These are phyloP conservation scores for Rhineura floridana DNA, from an alignment of 2,113 vertebrate genomes.

Conservation along the genomic window DNA sequence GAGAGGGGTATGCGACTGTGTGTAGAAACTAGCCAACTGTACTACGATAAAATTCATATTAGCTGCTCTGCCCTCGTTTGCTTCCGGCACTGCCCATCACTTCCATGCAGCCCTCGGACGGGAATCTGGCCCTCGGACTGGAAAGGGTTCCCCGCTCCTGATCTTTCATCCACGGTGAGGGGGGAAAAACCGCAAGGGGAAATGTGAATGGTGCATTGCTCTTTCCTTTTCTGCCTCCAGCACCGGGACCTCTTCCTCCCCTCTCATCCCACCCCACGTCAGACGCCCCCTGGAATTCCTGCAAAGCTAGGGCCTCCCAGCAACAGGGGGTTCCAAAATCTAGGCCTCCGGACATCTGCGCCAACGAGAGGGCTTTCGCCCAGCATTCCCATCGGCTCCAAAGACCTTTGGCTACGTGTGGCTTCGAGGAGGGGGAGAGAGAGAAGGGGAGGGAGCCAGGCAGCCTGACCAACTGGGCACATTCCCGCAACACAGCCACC, in stretches of 20 bases:
- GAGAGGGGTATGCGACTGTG: too few relatives aligned
- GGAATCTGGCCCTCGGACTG: not conserved
- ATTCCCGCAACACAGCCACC: not conserved
- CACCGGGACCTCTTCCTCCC: too few relatives aligned
- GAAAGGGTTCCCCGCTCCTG: too few relatives aligned
- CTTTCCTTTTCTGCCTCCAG: not conserved
- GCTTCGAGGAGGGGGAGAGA: not conserved
- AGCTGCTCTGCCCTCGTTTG: too few relatives aligned
- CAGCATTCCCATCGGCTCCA: not conserved
- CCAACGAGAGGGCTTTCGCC: slow-evolving; percentile 34
- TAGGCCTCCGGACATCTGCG: slow-evolving; percentile 10
- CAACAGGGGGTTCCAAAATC: slow-evolving; percentile 16
- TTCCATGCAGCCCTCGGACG: too few relatives aligned
- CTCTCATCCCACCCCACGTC: not conserved
- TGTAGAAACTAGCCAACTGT: too few relatives aligned
- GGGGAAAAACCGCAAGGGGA: too few relatives aligned
- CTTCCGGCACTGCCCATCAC: too few relatives aligned
- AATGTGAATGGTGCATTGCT: too few relatives aligned
- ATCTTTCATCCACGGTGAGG: too few relatives aligned
- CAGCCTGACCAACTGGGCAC: not conserved
- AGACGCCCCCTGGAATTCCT: slow-evolving; percentile 44
- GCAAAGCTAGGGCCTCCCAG: slow-evolving; percentile 3
- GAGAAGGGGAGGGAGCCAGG: not conserved
- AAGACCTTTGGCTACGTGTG: not conserved
- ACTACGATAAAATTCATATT: too few relatives aligned